Evolutionary conservation across 1,140 invertebrate genomes (phyloP).

Genomic region (Drosophila aff.): DNA sequence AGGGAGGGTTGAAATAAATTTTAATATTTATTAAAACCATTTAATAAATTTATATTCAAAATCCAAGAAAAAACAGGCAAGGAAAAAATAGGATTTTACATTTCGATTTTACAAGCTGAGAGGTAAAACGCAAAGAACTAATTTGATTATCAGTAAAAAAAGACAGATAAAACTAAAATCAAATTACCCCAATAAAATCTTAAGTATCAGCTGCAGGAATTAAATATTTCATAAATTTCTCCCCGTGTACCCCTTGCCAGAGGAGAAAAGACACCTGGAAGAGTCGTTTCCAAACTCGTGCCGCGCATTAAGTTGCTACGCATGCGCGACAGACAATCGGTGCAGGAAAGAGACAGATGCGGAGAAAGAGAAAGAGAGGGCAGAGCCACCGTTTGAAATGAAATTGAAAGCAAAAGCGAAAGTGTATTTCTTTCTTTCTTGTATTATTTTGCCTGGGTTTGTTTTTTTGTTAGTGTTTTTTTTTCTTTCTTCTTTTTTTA

Average conservation of each 20-base stretch:
- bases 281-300: slow-evolving; percentile 39
- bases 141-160: background rate
- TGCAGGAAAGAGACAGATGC: slow-evolving; percentile 17
- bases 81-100: too few species aligned
- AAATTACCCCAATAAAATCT: background rate
- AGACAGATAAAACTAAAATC: background rate
- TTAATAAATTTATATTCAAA: too few species aligned
- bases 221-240: too few species aligned
- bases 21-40: too few species aligned
- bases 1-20: background rate
- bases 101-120: too few species aligned
- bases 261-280: background rate
- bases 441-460: slow-evolving; percentile 31
- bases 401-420: slow-evolving; percentile 81
- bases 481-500: slow-evolving; percentile 1
- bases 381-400: slow-evolving; percentile 64
- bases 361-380: slow-evolving; percentile 23
- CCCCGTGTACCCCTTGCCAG: background rate
- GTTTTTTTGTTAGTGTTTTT: background rate
- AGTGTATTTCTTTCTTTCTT: slow-evolving; percentile 63
- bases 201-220: background rate
- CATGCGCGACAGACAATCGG: slow-evolving; percentile 56
- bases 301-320: slow-evolving; percentile 51
- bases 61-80: background rate
- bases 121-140: background rate